These are phyloP conservation scores for Falco naumanni DNA, from an alignment of 2,797 vertebrate species.

Conservation along the genomic window DNA sequence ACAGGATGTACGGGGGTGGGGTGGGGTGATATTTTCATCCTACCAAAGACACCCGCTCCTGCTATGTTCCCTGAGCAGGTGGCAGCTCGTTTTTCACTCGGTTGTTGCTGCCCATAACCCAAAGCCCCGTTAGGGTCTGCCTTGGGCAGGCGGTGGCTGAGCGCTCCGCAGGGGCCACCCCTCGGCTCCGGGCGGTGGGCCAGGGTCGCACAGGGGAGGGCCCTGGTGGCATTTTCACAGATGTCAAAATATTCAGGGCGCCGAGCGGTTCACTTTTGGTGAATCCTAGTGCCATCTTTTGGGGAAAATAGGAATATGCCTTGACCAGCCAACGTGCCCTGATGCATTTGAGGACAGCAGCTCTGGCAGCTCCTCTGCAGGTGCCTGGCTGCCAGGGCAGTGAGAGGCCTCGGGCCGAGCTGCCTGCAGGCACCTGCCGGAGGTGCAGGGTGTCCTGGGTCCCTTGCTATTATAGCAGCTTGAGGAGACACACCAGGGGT, in stretches of 20 bases:
- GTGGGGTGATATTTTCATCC: neutral
- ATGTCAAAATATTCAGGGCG: neutral
- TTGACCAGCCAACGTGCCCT: neutral
- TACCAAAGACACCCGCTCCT: neutral
- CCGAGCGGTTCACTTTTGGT: neutral
- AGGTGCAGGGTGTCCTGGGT: neutral
- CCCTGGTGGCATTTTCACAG: neutral
- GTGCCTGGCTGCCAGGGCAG: neutral
- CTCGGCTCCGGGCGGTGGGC: accelerated
- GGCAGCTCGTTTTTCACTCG: neutral
- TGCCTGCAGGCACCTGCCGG: neutral
- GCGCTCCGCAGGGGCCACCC: neutral
- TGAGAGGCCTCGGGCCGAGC: neutral
- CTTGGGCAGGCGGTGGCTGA: neutral
- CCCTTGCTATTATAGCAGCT: neutral
- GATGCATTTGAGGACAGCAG: neutral
- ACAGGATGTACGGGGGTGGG: too few relatives aligned
- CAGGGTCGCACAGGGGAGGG: neutral
- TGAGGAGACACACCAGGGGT: neutral
- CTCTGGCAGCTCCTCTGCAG: neutral
- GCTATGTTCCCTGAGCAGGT: neutral
- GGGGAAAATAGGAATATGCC: conserved; percentile 23
- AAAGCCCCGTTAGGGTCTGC: accelerated
- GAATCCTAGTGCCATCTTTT: conserved; percentile 64
- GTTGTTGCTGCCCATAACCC: neutral